A percentile compares a stretch with the other conserved stretches of the same genome.
Evolutionary conservation across 2,113 vertebrate genomes (phyloP).

Genomic region (Pluvianellus socialis): DNA sequence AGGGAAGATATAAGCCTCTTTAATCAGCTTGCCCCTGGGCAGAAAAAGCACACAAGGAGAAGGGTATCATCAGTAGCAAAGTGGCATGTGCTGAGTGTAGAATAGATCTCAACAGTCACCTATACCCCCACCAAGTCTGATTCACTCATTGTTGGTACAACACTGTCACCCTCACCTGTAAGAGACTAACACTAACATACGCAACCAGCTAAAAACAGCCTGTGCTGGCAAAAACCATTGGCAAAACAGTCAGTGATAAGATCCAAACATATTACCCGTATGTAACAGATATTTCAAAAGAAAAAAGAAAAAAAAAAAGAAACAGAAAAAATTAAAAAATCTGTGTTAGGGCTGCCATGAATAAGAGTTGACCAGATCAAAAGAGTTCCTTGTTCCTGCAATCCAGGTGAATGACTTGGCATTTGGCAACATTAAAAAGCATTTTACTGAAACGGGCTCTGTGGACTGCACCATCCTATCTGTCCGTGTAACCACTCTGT

Average conservation of each 20-base stretch:
- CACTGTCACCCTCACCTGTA: constrained; percentile 4
- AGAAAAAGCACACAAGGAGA: not conserved
- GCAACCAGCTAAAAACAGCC: not conserved
- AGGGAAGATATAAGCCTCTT: not conserved
- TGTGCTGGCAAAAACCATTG: constrained; percentile 7
- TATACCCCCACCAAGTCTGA: not conserved
- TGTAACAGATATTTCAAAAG: not conserved
- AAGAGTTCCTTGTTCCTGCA: not conserved
- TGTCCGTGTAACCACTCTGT: not conserved
- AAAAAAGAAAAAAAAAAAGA: too few relatives aligned
- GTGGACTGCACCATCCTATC: not conserved
- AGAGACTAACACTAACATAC: not conserved
- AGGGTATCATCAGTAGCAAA: not conserved
- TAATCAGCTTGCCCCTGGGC: not conserved
- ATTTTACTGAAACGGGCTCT: not conserved
- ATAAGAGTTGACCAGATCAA: rapidly evolving
- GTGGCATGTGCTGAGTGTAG: not conserved
- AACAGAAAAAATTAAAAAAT: too few relatives aligned
- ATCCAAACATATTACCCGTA: not conserved
- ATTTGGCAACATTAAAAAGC: not conserved
- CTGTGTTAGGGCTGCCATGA: not conserved
- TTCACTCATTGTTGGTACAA: not conserved
- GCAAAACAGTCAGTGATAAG: not conserved
- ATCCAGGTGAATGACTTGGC: not conserved
- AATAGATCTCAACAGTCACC: not conserved